These are phyloP conservation scores for Epinephelus lanceolatus DNA, from an alignment of 2,113 vertebrate genomes.

Conservation along the genomic window DNA sequence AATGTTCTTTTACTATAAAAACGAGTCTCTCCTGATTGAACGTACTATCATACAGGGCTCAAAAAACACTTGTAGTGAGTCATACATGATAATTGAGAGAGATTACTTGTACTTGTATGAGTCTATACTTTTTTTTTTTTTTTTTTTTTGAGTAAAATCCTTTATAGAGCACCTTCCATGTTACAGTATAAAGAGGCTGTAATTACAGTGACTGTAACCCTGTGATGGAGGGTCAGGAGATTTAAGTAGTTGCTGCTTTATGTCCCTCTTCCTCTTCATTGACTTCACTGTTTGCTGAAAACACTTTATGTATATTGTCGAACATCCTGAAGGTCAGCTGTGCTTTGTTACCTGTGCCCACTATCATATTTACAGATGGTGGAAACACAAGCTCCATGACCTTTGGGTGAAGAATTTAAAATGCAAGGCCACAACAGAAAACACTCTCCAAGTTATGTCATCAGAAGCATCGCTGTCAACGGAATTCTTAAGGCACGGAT, in stretches of 20 bases:
- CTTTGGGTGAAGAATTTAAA: background rate
- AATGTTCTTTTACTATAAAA: too few relatives aligned
- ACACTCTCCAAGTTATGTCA: background rate
- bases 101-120: too few relatives aligned
- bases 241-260: too few relatives aligned
- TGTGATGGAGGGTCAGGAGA: background rate
- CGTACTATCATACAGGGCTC: too few relatives aligned
- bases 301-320: background rate
- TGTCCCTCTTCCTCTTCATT: too few relatives aligned
- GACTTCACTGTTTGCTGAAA: background rate
- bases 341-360: background rate
- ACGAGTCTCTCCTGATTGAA: too few relatives aligned
- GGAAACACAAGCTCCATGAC: background rate
- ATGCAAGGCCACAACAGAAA: background rate
- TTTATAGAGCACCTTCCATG: too few relatives aligned
- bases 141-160: too few relatives aligned
- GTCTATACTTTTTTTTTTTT: too few relatives aligned
- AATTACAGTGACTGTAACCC: background rate
- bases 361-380: constrained; percentile 28
- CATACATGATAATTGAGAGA: too few relatives aligned
- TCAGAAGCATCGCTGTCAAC: background rate
- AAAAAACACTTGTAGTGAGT: too few relatives aligned
- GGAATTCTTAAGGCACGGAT: background rate
- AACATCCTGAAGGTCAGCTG: constrained; percentile 14
- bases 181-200: background rate